phyloP scores from a whole-genome alignment of 2,797 vertebrate species.

The Gobionotothen gibberifrons region DNA sequence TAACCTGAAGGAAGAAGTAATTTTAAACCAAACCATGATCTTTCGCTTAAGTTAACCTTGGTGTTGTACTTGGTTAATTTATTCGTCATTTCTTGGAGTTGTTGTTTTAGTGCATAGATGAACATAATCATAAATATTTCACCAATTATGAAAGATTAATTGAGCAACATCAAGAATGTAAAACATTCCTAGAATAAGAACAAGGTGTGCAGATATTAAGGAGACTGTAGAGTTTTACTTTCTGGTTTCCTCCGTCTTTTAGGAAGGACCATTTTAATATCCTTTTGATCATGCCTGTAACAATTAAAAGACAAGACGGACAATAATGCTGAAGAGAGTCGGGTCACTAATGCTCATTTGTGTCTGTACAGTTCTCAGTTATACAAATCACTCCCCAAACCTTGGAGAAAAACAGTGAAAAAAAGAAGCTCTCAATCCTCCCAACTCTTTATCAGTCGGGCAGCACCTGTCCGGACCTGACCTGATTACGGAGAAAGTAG shows the following conservation, averaged over 20 bases:
- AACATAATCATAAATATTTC: not conserved
- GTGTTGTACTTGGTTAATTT: not conserved
- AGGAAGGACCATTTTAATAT: not conserved
- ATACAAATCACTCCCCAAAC: conserved; percentile 40
- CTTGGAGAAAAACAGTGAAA: conserved; percentile 31
- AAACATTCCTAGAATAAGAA: not conserved
- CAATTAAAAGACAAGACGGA: not conserved
- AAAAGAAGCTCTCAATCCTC: conserved; percentile 55
- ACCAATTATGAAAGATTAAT: not conserved
- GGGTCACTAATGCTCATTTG: conserved; percentile 22
- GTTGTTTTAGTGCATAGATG: not conserved
- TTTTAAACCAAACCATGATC: not conserved
- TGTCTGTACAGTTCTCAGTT: conserved; percentile 24
- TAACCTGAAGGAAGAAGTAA: not conserved
- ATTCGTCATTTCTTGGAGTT: not conserved
- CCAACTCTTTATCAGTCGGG: conserved; percentile 72
- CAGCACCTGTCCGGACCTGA: conserved; percentile 75
- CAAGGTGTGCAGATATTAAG: conserved; percentile 1
- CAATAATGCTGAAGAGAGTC: conserved; percentile 11
- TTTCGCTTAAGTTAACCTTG: too few species aligned
- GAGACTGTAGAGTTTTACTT: not conserved
- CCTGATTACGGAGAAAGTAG: conserved; percentile 78
- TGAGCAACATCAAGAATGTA: not conserved
- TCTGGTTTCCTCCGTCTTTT: not conserved
- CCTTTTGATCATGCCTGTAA: not conserved